Conservation (phyloP, 2,113 vertebrate species). For the Gasterosteus nipponicus region DNA sequence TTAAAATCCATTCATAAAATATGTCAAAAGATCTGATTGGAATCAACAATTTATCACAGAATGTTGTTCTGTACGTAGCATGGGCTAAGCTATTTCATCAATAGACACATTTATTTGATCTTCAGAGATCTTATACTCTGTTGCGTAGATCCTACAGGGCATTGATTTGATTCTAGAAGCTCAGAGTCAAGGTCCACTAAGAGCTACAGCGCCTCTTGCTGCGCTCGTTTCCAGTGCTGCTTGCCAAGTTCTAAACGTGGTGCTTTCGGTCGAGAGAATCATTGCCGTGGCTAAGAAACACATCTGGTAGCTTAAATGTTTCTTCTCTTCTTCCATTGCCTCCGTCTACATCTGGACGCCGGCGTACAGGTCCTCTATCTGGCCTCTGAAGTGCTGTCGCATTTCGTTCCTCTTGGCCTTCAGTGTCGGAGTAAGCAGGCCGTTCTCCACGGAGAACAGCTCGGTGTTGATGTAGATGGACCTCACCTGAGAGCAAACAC, state of each 20-base stretch:
- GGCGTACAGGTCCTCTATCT: conserved; percentile 90
- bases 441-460: conserved; percentile 90
- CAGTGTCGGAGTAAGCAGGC: conserved; percentile 93
- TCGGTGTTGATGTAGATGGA: conserved; percentile 85
- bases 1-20: conserved; percentile 9
- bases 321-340: not conserved
- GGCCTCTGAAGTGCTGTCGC: conserved; percentile 84
- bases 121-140: not conserved
- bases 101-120: not conserved
- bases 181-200: conserved; percentile 11
- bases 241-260: not conserved
- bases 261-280: not conserved
- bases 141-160: not conserved
- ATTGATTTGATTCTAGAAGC: conserved; percentile 10
- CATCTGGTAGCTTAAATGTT: not conserved
- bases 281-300: not conserved
- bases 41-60: conserved; percentile 14
- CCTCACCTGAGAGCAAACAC: conserved; percentile 83
- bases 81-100: not conserved
- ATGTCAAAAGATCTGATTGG: conserved; percentile 6
- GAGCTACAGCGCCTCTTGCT: not conserved
- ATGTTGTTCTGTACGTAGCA: not conserved
- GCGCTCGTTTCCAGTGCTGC: not conserved
- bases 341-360: conserved; percentile 82
- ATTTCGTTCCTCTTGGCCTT: conserved; percentile 92